phyloP scores from a whole-genome alignment of 2,797 vertebrate genomes.

The Diceros bicornis region DNA sequence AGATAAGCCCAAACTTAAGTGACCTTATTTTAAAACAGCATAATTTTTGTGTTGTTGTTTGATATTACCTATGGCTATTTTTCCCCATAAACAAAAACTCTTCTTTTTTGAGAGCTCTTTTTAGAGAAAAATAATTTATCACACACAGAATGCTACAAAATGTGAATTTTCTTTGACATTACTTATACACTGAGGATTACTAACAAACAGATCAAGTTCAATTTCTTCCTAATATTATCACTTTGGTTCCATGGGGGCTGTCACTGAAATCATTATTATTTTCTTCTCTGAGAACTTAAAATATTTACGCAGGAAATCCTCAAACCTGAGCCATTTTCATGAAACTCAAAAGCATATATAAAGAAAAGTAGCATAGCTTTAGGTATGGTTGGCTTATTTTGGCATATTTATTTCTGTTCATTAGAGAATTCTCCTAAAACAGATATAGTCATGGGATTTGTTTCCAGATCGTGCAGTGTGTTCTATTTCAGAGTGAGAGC shows the following conservation, averaged over 20 bases:
- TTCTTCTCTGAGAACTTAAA: not conserved
- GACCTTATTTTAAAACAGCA: not conserved
- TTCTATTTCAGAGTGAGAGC: not conserved
- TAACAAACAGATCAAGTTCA: not conserved
- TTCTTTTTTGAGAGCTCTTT: not conserved
- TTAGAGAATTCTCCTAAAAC: not conserved
- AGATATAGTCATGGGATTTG: not conserved
- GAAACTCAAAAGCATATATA: not conserved
- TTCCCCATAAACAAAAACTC: not conserved
- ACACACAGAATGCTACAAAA: not conserved
- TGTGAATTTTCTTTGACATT: not conserved
- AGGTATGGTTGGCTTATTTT: not conserved
- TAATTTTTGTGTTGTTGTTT: not conserved
- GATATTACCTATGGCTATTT: not conserved
- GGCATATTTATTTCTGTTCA: constrained; percentile 2
- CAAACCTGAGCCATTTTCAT: not conserved
- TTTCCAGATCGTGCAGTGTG: constrained; percentile 31
- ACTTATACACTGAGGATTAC: not conserved
- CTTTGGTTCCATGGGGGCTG: not conserved
- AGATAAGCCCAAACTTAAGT: not conserved
- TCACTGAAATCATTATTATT: not conserved
- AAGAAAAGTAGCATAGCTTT: not conserved
- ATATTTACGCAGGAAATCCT: not conserved
- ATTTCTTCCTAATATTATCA: not conserved
- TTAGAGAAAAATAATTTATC: constrained; percentile 21